Conservation (phyloP, 2,888 invertebrate species). For the Pandemis corylana region DNA sequence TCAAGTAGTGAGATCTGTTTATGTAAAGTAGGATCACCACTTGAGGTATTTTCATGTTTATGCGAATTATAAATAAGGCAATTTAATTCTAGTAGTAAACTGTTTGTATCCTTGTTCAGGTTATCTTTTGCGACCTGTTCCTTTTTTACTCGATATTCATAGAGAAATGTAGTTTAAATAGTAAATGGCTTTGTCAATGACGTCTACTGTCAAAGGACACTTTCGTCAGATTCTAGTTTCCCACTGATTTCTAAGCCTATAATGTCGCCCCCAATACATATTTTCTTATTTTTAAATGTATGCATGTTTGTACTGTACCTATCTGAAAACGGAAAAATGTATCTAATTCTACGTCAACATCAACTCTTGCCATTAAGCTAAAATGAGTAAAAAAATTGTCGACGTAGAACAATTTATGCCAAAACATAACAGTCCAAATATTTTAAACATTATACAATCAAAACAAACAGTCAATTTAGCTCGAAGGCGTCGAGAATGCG, state of each 20-base stretch:
- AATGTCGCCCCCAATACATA: too few relatives aligned
- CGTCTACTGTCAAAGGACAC: too few relatives aligned
- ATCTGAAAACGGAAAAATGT: too few relatives aligned
- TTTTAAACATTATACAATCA: slow-evolving; percentile 12
- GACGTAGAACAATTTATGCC: background rate
- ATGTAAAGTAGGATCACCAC: background rate
- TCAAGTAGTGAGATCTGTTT: slow-evolving; percentile 1
- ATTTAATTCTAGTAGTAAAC: background rate
- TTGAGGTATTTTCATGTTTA: background rate
- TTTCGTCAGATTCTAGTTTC: too few relatives aligned
- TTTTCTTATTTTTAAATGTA: too few relatives aligned
- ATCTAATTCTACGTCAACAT: too few relatives aligned
- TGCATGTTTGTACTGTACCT: too few relatives aligned
- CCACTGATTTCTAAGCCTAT: too few relatives aligned
- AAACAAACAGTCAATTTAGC: slow-evolving; percentile 15
- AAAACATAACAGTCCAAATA: background rate
- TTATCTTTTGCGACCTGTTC: background rate
- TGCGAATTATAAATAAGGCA: too few relatives aligned
- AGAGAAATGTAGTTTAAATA: too few relatives aligned
- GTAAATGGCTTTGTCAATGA: too few relatives aligned
- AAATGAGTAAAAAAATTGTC: background rate
- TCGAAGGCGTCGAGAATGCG: slow-evolving; percentile 35
- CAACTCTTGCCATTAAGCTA: too few relatives aligned
- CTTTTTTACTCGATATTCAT: background rate
- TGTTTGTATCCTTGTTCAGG: background rate